Evolutionary conservation across 2,113 vertebrate species (phyloP).

Genomic region (Takifugu flavidus): DNA sequence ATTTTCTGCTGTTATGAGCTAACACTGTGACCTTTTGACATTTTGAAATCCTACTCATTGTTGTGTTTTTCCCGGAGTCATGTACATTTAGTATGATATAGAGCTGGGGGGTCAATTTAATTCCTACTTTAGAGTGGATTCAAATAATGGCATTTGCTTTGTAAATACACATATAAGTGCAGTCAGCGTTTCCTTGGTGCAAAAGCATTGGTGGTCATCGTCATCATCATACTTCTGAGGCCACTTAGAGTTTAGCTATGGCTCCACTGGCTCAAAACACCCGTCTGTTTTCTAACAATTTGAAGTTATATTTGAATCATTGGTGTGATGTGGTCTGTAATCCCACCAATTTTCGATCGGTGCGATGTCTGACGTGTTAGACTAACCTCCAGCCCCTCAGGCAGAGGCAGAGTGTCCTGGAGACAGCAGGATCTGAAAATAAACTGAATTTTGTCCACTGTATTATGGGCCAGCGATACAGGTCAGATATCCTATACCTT

Average conservation of each 20-base stretch:
- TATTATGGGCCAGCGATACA: conserved; percentile 55
- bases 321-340: conserved; percentile 28
- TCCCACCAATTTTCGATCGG: conserved; percentile 64
- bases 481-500: conserved; percentile 66
- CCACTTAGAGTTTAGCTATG: background rate
- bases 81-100: background rate
- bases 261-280: no score
- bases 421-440: conserved; percentile 67
- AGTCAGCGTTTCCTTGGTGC: conserved; percentile 9
- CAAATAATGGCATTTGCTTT: background rate
- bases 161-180: background rate
- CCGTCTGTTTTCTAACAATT: background rate
- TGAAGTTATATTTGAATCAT: background rate
- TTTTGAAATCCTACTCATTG: conserved; percentile 20
- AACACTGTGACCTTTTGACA: conserved; percentile 35
- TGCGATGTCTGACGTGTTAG: conserved; percentile 56
- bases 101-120: background rate
- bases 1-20: conserved; percentile 38
- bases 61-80: conserved; percentile 3
- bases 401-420: conserved; percentile 23
- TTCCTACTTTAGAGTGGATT: background rate
- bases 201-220: background rate
- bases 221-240: background rate
- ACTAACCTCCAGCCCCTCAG: conserved; percentile 52
- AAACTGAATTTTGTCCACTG: conserved; percentile 57